A percentile compares a stretch with the other conserved stretches of the same genome.
phyloP scores from a whole-genome alignment of 2,797 vertebrate genomes.

The Poliocrania exsul region DNA sequence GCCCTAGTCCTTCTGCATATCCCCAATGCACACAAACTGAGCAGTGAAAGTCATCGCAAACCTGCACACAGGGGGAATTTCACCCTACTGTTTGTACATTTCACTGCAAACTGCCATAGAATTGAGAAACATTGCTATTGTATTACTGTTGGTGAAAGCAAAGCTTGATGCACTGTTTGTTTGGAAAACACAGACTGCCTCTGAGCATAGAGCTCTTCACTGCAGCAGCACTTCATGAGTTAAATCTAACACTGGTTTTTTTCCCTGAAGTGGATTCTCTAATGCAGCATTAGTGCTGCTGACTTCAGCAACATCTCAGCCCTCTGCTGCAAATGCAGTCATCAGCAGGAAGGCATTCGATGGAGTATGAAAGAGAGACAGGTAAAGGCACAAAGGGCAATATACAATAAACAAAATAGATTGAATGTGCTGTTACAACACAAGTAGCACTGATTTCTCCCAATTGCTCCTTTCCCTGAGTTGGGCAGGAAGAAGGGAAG shows the following conservation, averaged over 20 bases:
- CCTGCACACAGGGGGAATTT: neutral
- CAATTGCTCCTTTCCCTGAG: neutral
- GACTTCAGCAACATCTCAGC: slow-evolving; percentile 68
- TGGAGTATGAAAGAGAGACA: neutral
- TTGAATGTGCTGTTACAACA: neutral
- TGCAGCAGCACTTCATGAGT: neutral
- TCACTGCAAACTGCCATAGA: neutral
- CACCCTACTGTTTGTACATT: neutral
- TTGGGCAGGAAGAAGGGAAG: neutral
- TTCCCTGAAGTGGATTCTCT: slow-evolving; percentile 44
- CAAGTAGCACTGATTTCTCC: neutral
- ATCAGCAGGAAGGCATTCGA: neutral
- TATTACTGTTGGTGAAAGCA: neutral
- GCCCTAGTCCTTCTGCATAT: neutral
- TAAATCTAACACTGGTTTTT: slow-evolving; percentile 34
- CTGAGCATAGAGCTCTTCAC: neutral
- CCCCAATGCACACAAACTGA: neutral
- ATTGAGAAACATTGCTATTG: neutral
- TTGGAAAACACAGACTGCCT: neutral
- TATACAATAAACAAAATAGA: neutral
- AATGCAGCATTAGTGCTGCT: slow-evolving; percentile 54
- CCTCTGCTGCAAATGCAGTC: slow-evolving; percentile 43
- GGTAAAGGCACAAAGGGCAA: slow-evolving; percentile 18
- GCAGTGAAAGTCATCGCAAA: neutral
- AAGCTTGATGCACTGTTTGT: neutral